Evolutionary conservation across 23 tunicate species (phyloP).

Genomic region (Trididemnum miniatum): DNA sequence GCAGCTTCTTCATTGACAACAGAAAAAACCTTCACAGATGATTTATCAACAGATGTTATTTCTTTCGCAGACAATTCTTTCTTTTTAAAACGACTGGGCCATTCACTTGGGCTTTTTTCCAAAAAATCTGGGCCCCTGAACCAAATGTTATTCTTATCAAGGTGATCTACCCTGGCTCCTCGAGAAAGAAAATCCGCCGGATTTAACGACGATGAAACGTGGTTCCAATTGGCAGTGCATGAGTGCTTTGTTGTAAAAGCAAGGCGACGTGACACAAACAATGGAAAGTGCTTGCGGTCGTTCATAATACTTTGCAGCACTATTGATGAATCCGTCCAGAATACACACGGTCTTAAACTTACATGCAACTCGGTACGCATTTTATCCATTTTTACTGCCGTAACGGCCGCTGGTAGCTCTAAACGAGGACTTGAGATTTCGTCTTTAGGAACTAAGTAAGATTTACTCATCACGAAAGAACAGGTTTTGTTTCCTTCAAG

Average conservation of each 20-base stretch:
- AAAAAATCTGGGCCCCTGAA: constrained; percentile 10
- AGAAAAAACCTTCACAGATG: neutral
- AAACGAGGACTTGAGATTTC: constrained; percentile 6
- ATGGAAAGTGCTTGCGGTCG: constrained; percentile 1
- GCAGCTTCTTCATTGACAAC: neutral
- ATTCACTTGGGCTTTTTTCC: neutral
- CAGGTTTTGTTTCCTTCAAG: neutral
- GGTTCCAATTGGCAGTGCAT: constrained; percentile 3
- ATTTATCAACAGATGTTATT: neutral
- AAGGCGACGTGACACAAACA: neutral
- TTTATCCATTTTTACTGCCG: constrained; percentile 6
- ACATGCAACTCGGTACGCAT: neutral
- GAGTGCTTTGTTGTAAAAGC: neutral
- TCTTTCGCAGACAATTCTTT: neutral
- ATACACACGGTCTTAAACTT: neutral
- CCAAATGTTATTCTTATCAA: neutral
- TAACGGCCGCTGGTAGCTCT: constrained; percentile 15
- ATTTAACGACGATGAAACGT: neutral
- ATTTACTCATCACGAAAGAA: constrained; percentile 5
- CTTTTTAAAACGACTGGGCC: constrained; percentile 1
- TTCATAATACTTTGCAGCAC: neutral
- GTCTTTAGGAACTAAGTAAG: neutral
- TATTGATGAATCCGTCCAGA: constrained; percentile 19
- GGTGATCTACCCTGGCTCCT: neutral
- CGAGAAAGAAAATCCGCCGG: constrained; percentile 15